Evolutionary conservation across 2,797 vertebrate genomes (phyloP), one percentile per base, ranked within the genome.

Genomic region (Sparidentex hasta): DNA sequence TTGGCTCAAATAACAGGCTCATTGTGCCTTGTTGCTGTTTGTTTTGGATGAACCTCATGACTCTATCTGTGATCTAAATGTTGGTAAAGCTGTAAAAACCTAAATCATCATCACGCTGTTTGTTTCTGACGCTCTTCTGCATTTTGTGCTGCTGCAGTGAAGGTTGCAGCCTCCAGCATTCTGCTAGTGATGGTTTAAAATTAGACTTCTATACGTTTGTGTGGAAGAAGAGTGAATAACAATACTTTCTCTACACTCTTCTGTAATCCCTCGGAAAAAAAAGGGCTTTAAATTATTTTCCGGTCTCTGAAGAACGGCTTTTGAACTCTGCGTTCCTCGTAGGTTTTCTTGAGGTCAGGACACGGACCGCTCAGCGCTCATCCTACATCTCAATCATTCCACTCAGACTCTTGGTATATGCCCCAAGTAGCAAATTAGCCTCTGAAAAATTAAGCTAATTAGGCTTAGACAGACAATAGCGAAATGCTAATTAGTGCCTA

Each of bases 391-490:
- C 85, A 88, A 85, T 91, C 87, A 83, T 80, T 89, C 75, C 83
- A 78, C 84, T 78, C 82, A 85, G 70, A 72, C 75, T 71, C 75
- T 75, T 11, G 29, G 76, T 78, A 83, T 87, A 71, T 76, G 81
- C 85, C 85, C 82, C 74, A 47, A 69, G 87, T 71, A 83, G 76
- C 86, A 87, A 88, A 91, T 92, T 88, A 93, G 85, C 71, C 80
- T 83, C 65, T 90, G 83, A 90, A 91, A 93, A 93, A 93, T 91
- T 87, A 81, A 82, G 86, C 86, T 92, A 93, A 94, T 93, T 91
- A 92, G 90, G 87, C 88, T 90, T 76, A 91, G 87, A 91, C 82
- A 90, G 90, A 90, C 91, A 92, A 92, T 87, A 90, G 88, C 85
- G 87, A 93, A 92, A 93, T 90, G 81, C 77, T 92, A 92, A 92